Conservation (phyloP, 2,888 invertebrate genomes). For the Stenodera caucasica region DNA sequence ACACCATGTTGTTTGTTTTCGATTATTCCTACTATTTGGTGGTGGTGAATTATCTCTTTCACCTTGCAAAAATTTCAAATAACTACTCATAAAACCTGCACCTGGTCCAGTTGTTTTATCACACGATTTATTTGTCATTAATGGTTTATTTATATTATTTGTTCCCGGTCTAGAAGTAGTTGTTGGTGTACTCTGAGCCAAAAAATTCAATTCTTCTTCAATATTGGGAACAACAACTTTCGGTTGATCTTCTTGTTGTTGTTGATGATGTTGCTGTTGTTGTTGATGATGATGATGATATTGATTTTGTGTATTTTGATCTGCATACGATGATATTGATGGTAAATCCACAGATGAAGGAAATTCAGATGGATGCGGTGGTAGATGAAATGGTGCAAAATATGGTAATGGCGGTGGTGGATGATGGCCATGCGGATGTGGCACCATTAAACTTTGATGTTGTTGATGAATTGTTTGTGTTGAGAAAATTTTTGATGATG, state of each 20-base stretch:
- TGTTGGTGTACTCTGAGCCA: slow-evolving; percentile 60
- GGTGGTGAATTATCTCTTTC: slow-evolving; percentile 82
- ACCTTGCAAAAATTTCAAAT: slow-evolving; percentile 81
- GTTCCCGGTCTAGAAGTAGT: slow-evolving; percentile 26
- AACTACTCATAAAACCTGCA: slow-evolving; percentile 84
- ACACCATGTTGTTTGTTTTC: slow-evolving; percentile 69
- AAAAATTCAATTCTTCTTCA: slow-evolving; percentile 83
- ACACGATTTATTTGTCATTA: slow-evolving; percentile 59
- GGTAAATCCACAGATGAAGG: slow-evolving; percentile 68
- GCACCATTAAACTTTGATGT: slow-evolving; percentile 64
- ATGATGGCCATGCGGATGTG: slow-evolving; percentile 65
- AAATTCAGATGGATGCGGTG: slow-evolving; percentile 56
- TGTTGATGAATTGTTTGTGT: slow-evolving; percentile 55
- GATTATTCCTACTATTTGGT: slow-evolving; percentile 67
- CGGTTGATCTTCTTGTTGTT: slow-evolving; percentile 67
- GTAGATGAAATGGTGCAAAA: slow-evolving; percentile 74
- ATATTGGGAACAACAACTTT: slow-evolving; percentile 88
- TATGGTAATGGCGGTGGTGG: slow-evolving; percentile 69
- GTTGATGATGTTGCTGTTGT: slow-evolving; percentile 35
- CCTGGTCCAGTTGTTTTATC: slow-evolving; percentile 67
- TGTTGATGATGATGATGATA: slow-evolving; percentile 45
- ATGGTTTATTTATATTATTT: slow-evolving; percentile 48
- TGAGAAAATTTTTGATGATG: slow-evolving; percentile 70
- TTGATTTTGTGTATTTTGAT: slow-evolving; percentile 62
- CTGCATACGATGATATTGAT: slow-evolving; percentile 62